Base-by-base conservation (phyloP, 2,797 vertebrate species). In the Xenentodon cancila region DNA sequence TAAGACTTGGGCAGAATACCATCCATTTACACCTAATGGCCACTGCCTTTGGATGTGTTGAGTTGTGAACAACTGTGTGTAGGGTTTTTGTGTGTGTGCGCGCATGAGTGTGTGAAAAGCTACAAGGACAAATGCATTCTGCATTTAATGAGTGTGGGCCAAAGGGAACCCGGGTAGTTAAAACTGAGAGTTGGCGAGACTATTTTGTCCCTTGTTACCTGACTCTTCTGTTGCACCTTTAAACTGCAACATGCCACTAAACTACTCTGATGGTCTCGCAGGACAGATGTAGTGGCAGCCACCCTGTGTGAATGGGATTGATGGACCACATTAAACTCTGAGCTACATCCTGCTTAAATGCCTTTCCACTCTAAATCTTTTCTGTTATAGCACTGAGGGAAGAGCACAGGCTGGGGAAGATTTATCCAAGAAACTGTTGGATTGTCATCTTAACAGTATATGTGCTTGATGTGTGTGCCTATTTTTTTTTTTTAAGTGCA, bases 81-180 rank as follows among this genome's bases (percentile, higher is more conserved):
- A 5, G 30, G 5, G 53, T 45, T 54, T 19, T 42, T 37, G 59
- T 56, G 68, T 64, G 53, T 62, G 75, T 73, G 44, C 56, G 58
- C 69, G 65, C 64, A 58, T 59, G 77, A 77, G 66, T 75, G 85
- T 88, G 91, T 88, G 89, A 93, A 93, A 93, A 91, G 88, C 90
- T 91, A 89, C 86, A 92, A 90, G 91, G 88, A 86, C 85, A 88
- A 90, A 92, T 89, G 87, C 89, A 86, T 89, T 85, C 85, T 85
- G 88, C 87, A 87, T 93, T 91, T 93, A 94, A 93, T 93, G 92
- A 93, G 91, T 81, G 88, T 79, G 85, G 88, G 87, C 93, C 90
- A 91, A 91, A 89, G 86, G 90, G 93, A 92, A 88, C 82, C 84
- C 76, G 86, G 87, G 91, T 94, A 89, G 85, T 93, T 90, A 94